Percentiles rank a stretch among this genome's conserved stretches.
These are phyloP conservation scores for Drosophila setifemur DNA, from an alignment of 1,140 invertebrate species.

Conservation along the genomic window DNA sequence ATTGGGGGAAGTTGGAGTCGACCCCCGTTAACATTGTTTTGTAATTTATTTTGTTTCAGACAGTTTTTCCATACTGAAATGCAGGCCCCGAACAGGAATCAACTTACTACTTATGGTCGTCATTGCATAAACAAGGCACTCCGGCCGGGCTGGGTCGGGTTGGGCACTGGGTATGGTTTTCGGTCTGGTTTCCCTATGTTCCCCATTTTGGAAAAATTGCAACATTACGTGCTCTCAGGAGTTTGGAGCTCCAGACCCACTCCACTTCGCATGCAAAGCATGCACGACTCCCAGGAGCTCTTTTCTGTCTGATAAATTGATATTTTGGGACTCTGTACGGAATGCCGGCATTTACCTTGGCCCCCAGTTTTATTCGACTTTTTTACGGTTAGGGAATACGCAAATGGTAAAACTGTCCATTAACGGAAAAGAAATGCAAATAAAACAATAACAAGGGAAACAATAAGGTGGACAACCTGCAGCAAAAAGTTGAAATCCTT, in stretches of 20 bases:
- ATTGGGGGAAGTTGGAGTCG: slow-evolving; percentile 7
- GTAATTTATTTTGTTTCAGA: slow-evolving; percentile 79
- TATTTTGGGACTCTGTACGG: slow-evolving; percentile 58
- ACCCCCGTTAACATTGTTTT: slow-evolving; percentile 62
- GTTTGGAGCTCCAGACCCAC: not conserved
- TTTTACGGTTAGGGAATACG: slow-evolving; percentile 43
- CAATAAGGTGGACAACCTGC: slow-evolving; percentile 29
- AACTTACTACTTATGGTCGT: slow-evolving; percentile 76
- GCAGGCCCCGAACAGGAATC: slow-evolving; percentile 25
- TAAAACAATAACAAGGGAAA: slow-evolving; percentile 8
- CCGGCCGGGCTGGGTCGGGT: slow-evolving; percentile 18
- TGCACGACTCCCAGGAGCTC: slow-evolving; percentile 48
- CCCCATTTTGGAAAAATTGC: slow-evolving; percentile 62
- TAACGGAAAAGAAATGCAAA: slow-evolving; percentile 29
- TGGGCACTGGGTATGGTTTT: no score
- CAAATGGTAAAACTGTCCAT: slow-evolving; percentile 63
- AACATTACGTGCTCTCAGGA: slow-evolving; percentile 54
- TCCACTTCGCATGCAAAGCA: slow-evolving; percentile 68
- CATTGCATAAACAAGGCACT: slow-evolving; percentile 61
- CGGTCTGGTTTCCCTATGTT: slow-evolving; percentile 10
- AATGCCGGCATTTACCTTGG: slow-evolving; percentile 41
- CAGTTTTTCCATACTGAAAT: slow-evolving; percentile 56
- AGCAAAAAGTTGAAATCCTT: slow-evolving; percentile 52
- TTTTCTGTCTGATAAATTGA: slow-evolving; percentile 62
- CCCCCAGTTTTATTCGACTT: not conserved